Evolutionary conservation across 2,888 invertebrate genomes (phyloP).

Genomic region (Chloroclystis v-ata): DNA sequence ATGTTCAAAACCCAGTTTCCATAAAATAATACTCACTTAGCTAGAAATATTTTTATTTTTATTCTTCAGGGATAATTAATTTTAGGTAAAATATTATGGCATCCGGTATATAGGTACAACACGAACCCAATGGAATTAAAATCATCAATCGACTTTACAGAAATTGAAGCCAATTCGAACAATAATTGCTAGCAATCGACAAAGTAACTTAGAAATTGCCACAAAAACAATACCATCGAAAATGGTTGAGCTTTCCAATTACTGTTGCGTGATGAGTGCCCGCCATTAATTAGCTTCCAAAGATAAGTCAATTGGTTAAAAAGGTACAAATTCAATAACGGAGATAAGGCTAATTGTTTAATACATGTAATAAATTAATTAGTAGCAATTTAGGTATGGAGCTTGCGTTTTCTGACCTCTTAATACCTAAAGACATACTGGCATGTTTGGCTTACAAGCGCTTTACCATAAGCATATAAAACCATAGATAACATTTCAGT

Average conservation of each 20-base stretch:
- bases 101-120: no score
- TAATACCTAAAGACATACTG: no score
- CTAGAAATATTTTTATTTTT: no score
- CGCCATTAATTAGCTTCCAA: slow-evolving; percentile 66
- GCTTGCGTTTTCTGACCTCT: slow-evolving; percentile 31
- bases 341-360: slow-evolving; percentile 75
- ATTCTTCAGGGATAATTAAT: background rate
- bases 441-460: no score
- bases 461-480: no score
- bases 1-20: no score
- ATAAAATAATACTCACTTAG: no score
- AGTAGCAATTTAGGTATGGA: slow-evolving; percentile 70
- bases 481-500: no score
- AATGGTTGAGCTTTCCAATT: slow-evolving; percentile 57
- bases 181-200: slow-evolving; percentile 18
- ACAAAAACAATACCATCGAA: slow-evolving; percentile 43
- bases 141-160: no score
- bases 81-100: no score
- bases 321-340: slow-evolving; percentile 65
- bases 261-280: slow-evolving; percentile 65
- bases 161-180: background rate
- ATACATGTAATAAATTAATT: slow-evolving; percentile 77
- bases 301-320: slow-evolving; percentile 73
- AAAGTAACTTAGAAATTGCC: slow-evolving; percentile 22
- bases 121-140: no score